Evolutionary conservation across 2,888 invertebrate species (phyloP).

Genomic region (Leptopilina drosophilae): DNA sequence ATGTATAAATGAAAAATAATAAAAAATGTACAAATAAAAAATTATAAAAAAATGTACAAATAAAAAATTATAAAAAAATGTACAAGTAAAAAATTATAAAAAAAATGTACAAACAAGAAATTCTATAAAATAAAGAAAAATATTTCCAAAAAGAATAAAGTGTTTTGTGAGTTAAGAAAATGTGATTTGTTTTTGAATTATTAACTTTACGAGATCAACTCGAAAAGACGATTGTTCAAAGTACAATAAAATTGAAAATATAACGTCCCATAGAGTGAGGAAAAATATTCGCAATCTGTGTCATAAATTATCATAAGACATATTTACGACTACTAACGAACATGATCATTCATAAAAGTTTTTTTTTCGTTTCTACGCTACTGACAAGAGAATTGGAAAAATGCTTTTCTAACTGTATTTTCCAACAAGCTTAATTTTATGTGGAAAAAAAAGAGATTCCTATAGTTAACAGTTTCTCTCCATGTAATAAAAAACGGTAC

Average conservation of each 20-base stretch:
- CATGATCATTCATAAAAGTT: constrained; percentile 5
- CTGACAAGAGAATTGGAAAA: too few relatives aligned
- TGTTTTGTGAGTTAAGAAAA: too few relatives aligned
- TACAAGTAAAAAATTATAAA: too few relatives aligned
- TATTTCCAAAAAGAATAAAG: too few relatives aligned
- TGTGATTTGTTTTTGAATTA: too few relatives aligned
- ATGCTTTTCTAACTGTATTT: constrained; percentile 26
- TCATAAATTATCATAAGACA: constrained; percentile 12
- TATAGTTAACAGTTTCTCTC: background rate
- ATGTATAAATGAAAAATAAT: background rate
- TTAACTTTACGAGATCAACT: background rate
- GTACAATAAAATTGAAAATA: constrained; percentile 23
- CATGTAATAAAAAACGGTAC: constrained; percentile 1
- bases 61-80: too few relatives aligned
- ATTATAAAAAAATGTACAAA: too few relatives aligned
- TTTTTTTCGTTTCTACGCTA: background rate
- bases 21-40: too few relatives aligned
- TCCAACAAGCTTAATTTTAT: background rate
- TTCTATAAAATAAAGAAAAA: too few relatives aligned
- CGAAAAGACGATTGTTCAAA: constrained; percentile 16
- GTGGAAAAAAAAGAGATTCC: constrained; percentile 15
- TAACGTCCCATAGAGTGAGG: background rate
- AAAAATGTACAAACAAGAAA: too few relatives aligned
- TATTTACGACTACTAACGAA: background rate
- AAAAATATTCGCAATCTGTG: background rate